These are phyloP conservation scores for Polyommatus icarus DNA, from an alignment of 2,888 invertebrate species.

Conservation along the genomic window DNA sequence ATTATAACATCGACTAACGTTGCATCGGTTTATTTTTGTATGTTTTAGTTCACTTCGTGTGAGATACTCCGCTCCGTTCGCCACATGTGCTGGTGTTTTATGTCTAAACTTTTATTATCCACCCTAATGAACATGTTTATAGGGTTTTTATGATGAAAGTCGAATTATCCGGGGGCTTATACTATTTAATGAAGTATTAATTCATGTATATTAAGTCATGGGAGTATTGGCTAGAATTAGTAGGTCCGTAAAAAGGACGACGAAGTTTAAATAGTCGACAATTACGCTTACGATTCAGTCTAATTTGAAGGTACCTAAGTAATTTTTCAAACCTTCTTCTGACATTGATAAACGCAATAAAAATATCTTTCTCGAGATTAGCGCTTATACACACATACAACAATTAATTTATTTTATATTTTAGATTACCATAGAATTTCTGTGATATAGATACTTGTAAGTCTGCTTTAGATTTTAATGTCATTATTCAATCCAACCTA, in stretches of 20 bases:
- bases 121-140: background rate
- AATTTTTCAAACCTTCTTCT: no score
- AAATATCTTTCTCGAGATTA: no score
- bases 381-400: no score
- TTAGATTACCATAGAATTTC: no score
- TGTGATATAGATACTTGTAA: no score
- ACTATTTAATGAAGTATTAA: background rate
- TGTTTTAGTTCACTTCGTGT: constrained; percentile 61
- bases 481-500: background rate
- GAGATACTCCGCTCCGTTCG: constrained; percentile 51
- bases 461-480: background rate
- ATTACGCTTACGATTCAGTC: no score
- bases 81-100: constrained; percentile 28
- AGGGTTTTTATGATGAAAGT: constrained; percentile 14
- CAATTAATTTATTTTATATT: no score
- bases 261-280: no score
- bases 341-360: no score
- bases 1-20: background rate
- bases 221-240: background rate
- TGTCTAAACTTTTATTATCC: constrained; percentile 10
- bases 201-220: background rate
- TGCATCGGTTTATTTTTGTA: constrained; percentile 51
- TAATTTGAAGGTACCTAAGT: no score
- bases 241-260: background rate
- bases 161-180: background rate